phyloP scores from a whole-genome alignment of 2,113 vertebrate species.

The Dicrurus megarhynchus region DNA sequence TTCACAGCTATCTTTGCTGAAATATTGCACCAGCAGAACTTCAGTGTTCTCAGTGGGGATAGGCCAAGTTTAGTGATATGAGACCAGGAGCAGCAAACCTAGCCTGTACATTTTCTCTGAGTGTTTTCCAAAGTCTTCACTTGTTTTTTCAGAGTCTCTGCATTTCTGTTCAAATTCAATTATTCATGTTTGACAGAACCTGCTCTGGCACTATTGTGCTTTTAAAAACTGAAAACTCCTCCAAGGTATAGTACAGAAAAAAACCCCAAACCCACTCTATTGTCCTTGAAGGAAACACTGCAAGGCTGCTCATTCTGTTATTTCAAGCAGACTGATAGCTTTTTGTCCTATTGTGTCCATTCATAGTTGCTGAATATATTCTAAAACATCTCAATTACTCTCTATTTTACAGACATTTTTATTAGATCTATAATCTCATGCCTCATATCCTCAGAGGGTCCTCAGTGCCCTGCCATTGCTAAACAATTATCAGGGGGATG shows the following conservation, averaged over 20 bases:
- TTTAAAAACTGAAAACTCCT: slow-evolving; percentile 32
- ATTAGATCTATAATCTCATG: slow-evolving; percentile 47
- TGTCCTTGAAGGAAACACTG: slow-evolving; percentile 29
- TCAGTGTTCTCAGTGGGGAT: background rate
- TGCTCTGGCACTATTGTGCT: background rate
- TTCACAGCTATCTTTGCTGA: background rate
- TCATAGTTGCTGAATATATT: slow-evolving; percentile 3
- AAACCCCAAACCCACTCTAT: fast-evolving
- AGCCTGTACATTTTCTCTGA: background rate
- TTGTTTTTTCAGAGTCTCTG: background rate
- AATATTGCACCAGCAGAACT: background rate
- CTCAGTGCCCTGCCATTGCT: background rate
- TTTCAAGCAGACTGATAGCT: slow-evolving; percentile 3
- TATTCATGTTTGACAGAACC: slow-evolving; percentile 29
- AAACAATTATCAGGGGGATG: slow-evolving; percentile 23
- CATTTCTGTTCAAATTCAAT: slow-evolving; percentile 12
- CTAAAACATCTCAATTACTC: slow-evolving; percentile 53
- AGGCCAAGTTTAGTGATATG: background rate
- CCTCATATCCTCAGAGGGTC: slow-evolving; percentile 24
- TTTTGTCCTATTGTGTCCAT: background rate
- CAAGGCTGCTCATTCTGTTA: background rate
- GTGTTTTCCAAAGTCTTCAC: background rate
- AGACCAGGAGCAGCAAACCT: background rate
- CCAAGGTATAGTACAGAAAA: slow-evolving; percentile 2
- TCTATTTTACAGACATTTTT: slow-evolving; percentile 47